phyloP scores from a whole-genome alignment of 2,797 vertebrate genomes.

The Pangasius macronema region DNA sequence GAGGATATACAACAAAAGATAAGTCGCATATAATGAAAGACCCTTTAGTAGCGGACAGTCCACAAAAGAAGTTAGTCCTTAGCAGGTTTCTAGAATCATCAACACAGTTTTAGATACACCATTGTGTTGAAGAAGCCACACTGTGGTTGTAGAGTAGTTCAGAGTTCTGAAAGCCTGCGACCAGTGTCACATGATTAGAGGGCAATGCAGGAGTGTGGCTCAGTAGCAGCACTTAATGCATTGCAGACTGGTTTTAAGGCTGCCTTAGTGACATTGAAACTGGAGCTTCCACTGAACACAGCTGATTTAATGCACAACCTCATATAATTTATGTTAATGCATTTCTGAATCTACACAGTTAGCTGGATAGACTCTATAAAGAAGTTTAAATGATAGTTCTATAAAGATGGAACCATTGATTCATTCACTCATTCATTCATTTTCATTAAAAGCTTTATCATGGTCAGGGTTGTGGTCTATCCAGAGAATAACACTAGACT shows the following conservation, averaged over 20 bases:
- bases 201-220: not conserved
- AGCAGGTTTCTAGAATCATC: not conserved
- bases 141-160: too few relatives aligned
- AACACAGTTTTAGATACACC: not conserved
- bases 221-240: not conserved
- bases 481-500: not conserved
- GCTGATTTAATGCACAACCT: not conserved
- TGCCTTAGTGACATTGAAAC: not conserved
- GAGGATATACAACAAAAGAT: not conserved
- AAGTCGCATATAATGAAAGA: not conserved
- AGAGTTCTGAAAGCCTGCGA: not conserved
- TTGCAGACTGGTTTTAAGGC: not conserved
- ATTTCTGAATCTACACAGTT: not conserved
- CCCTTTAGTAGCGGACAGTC: not conserved
- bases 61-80: not conserved
- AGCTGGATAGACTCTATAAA: not conserved
- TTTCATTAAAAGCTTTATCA: not conserved
- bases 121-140: not conserved
- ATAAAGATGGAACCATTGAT: not conserved
- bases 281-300: not conserved
- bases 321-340: not conserved
- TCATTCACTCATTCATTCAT: not conserved
- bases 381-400: not conserved
- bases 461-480: not conserved
- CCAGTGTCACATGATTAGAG: not conserved